Evolutionary conservation across 2,113 vertebrate genomes (phyloP).

Genomic region (Rhinolophus sinicus): DNA sequence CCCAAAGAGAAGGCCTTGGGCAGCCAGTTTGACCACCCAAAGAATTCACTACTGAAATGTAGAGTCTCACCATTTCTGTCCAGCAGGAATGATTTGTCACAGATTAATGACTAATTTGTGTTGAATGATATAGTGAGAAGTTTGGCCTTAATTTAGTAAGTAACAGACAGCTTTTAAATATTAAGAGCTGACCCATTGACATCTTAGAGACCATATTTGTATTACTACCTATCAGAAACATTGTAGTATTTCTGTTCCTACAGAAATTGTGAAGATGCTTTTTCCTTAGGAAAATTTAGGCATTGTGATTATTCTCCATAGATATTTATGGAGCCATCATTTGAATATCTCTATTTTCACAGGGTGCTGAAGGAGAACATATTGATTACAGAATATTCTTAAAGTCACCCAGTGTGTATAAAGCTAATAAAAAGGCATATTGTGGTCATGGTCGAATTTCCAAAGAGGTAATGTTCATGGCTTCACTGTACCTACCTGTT

Average conservation of each 20-base stretch:
- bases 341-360: conserved; percentile 82
- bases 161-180: neutral
- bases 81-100: neutral
- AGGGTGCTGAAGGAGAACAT: conserved; percentile 84
- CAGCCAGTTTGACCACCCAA: neutral
- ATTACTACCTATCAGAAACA: neutral
- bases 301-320: conserved; percentile 73
- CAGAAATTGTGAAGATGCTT: neutral
- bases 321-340: conserved; percentile 76
- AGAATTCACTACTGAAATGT: neutral
- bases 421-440: conserved; percentile 82
- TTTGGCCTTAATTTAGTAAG: neutral
- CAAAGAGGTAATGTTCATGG: conserved; percentile 77
- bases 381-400: conserved; percentile 79
- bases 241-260: conserved; percentile 4
- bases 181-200: neutral
- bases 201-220: neutral
- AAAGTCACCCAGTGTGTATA: conserved; percentile 78
- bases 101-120: neutral
- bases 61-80: neutral
- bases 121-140: neutral
- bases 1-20: neutral
- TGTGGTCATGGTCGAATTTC: conserved; percentile 79
- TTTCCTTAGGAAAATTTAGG: conserved; percentile 59
- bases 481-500: conserved; percentile 72